Evolutionary conservation across 64 coral and sea anemone species (phyloP), one percentile per base, ranked within the genome.

Genomic region (Montipora efflorescens): DNA sequence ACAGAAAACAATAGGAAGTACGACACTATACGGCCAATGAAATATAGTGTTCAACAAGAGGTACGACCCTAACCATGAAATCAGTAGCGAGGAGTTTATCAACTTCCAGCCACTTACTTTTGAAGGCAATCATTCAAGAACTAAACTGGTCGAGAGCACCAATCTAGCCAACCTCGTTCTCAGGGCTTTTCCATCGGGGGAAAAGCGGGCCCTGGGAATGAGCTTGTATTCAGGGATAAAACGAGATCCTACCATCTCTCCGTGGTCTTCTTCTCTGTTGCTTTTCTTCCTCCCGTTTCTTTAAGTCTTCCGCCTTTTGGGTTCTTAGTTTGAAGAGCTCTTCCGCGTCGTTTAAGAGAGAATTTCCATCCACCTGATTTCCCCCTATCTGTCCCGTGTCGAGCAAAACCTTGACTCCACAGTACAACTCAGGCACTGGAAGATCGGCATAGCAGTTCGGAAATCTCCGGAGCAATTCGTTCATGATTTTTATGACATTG

Each of bases 231-330:
- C 36, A 36, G 36, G 36, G 36, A 36, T 57, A 6, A 57, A 5
- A 23, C 4, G 15, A 11, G 59, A 4, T 77, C 81, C 75, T 52
- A 76, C 82, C 70, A 58, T 92, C 52, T 78, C 80, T 72, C 1
- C 62, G 62, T 4, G 52, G 72, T 74, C 21, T 84, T 52, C 67
- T 13, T 77, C 90, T 55, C 4, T 57, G 50, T 47, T 77, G 71
- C 72, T 49, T 84, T 51, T 77, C 90, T 46, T 84, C 90, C 1
- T 92, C 92, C 15, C 78, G 45, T 23, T 88, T 87, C 76, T 93
- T 93, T 12, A 93, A 15, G 16, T 93, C 86, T 1, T 87, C 74
- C 21, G 67, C 91, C 77, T 83, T 87, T 74, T 93, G 4, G 23
- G 43, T 61, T 57, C 48, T 88, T 5, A 93, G 47, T 25, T 76